phyloP scores from a whole-genome alignment of 2,888 invertebrate species.

The Drosophila mercatorum region DNA sequence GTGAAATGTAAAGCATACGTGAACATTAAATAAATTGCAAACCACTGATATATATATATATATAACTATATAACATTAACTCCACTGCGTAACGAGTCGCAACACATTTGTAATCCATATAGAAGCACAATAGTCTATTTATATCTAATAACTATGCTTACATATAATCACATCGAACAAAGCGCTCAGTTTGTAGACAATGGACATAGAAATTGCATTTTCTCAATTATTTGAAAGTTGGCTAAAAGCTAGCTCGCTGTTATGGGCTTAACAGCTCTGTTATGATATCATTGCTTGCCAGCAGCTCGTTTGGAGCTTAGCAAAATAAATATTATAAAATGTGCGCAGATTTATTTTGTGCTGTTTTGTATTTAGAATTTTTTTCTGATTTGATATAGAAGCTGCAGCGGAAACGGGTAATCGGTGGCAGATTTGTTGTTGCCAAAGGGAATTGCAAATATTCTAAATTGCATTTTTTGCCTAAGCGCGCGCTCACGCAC shows the following conservation, averaged over 20 bases:
- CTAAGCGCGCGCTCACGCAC: slow-evolving; percentile 46
- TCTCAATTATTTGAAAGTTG: slow-evolving; percentile 2
- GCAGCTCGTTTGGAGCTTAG: slow-evolving; percentile 13
- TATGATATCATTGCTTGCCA: slow-evolving; percentile 8
- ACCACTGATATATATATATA: too few species aligned
- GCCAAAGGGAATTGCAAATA: slow-evolving; percentile 78
- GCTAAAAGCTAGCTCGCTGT: not conserved
- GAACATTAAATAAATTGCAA: too few species aligned
- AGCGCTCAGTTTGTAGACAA: not conserved
- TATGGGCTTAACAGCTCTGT: slow-evolving; percentile 9
- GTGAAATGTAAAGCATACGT: too few species aligned
- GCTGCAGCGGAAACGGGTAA: slow-evolving; percentile 30
- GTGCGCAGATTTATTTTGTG: not conserved
- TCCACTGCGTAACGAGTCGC: too few species aligned
- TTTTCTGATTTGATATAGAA: slow-evolving; percentile 11
- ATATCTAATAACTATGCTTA: too few species aligned
- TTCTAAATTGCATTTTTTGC: slow-evolving; percentile 76
- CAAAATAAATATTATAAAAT: slow-evolving; percentile 15
- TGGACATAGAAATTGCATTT: not conserved
- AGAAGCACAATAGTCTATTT: too few species aligned
- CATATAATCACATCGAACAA: not conserved
- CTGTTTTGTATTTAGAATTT: not conserved
- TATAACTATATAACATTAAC: too few species aligned
- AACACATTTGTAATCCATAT: too few species aligned
- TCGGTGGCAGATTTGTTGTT: slow-evolving; percentile 52